Percentiles rank a stretch among this genome's conserved stretches.
Conservation (phyloP, 2,888 invertebrate genomes). For the Heliconius aoede region DNA sequence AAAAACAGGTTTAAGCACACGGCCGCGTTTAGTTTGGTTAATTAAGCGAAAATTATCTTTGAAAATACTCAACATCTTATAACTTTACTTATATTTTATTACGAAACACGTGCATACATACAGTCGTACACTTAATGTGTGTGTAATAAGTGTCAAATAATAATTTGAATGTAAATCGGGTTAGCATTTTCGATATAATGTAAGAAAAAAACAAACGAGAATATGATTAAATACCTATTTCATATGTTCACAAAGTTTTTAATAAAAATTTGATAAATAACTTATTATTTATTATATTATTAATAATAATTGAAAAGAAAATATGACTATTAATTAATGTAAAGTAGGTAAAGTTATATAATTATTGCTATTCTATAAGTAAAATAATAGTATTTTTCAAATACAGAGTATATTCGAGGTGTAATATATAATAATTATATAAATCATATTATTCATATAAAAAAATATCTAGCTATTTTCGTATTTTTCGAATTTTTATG, state of each 20-base stretch:
- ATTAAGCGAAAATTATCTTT: slow-evolving; percentile 45
- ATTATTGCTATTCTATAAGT: too few relatives aligned
- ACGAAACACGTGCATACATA: slow-evolving; percentile 15
- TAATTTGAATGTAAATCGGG: slow-evolving; percentile 12
- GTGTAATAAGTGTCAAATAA: slow-evolving; percentile 25
- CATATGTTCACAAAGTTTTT: not conserved
- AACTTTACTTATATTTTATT: slow-evolving; percentile 23
- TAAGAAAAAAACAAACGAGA: not conserved
- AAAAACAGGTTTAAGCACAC: slow-evolving; percentile 45
- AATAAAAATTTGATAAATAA: not conserved
- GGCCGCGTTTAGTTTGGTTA: slow-evolving; percentile 47
- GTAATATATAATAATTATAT: not conserved
- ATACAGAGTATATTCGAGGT: too few relatives aligned
- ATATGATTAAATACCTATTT: not conserved
- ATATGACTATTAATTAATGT: too few relatives aligned
- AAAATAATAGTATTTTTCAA: too few relatives aligned
- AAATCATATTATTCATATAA: slow-evolving; percentile 17
- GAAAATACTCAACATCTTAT: slow-evolving; percentile 30
- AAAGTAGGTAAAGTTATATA: too few relatives aligned
- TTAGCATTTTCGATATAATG: not conserved
- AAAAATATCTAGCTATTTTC: slow-evolving; percentile 7
- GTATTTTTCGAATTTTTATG: slow-evolving; percentile 31
- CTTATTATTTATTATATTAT: too few relatives aligned
- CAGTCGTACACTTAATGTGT: slow-evolving; percentile 15
- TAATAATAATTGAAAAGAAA: too few relatives aligned